Evolutionary conservation across 2,888 invertebrate genomes (phyloP), one percentile per base, ranked within the genome.

Genomic region (Spisula subtruncata): DNA sequence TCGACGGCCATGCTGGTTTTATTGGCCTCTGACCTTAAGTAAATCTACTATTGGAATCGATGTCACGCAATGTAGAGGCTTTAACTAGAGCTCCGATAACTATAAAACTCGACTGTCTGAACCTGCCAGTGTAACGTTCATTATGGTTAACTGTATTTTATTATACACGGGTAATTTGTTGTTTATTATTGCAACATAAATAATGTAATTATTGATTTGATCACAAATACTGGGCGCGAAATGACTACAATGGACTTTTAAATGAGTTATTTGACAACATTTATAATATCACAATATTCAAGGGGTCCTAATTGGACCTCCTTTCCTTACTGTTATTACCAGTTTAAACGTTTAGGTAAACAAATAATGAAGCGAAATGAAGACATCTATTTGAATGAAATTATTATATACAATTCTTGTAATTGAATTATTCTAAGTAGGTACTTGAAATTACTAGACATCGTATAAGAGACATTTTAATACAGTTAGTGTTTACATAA

Each of bases 391-490:
- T 84, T 75, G 84, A 89, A 85, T 82, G 81, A 41, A 89, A 75
- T 85, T 46, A 85, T 85, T 85, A 54, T 85, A 85, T 56, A 56
- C 85, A 85, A 46, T 84, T 85, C 18, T 80, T 75, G 35, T 80
- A 80, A 85, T 85, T 85, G 51, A 85, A 85, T 85, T 80, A 85
- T 85, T 80, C 54, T 80, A 80, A 85, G 85, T 85, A 85, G 80
- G 75, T 56, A 85, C 85, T 85, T 85, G 80, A 85, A 56, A 54
- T 85, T 85, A 80, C 79, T 85, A 79, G 79, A 80, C 80, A 56
- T 32, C 35, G 80, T 20, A 80, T 80, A 80, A 85, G 56, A 80
- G 85, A 85, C 48, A 85, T 41, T 79, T 85, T 80, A 80, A 85
- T 85, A 35, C 85, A 79, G 12, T 81, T 81, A 41, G 54, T 85